Evolutionary conservation across 2,797 vertebrate species (phyloP), one percentile per base, ranked within the genome.

Genomic region (Periparus ater): DNA sequence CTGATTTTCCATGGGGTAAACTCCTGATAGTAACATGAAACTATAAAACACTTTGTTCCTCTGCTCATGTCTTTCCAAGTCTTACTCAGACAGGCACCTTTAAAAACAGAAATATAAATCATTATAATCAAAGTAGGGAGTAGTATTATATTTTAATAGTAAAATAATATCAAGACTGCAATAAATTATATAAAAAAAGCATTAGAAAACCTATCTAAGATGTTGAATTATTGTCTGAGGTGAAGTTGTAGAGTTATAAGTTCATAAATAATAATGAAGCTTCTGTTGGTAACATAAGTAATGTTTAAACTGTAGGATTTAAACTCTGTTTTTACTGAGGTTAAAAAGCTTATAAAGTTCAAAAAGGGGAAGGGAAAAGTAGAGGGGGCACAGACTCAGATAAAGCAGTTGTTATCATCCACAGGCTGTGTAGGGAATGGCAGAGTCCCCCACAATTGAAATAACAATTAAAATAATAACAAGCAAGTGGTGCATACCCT

Each of bases 241-340:
- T 85, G 83, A 97, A 85, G 81, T 50, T 55, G 45, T 27, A 89
- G 68, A 91, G 60, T 78, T 84, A 7, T 60, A 88, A 60, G 40
- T 89, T 91, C 86, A 96, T 96, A 95, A 96, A 97, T 97, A 96
- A 94, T 88, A 96, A 96, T 58, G 84, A 97, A 91, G n/a, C 54
- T 88, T 80, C 73, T 81, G 61, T 66, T 96, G 74, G 84, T 77
- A 93, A 78, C 53, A 30, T 86, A 82, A 83, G 88, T 78, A 78
- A 88, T 45, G 50, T 86, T 96, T 85, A 72, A 92, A 88, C 57
- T 40, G 51, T 44, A 36, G 53, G 25, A 36, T 62, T 91, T 85
- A 82, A 93, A 57, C 42, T 72, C 68, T 40, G 23, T 77, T 94
- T 85, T 81, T 76, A 78, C 26, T 45, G 73, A 92, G 53, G 13